Base-by-base conservation (phyloP, 2,113 vertebrate species). In the Melanotaenia duboulayi region DNA sequence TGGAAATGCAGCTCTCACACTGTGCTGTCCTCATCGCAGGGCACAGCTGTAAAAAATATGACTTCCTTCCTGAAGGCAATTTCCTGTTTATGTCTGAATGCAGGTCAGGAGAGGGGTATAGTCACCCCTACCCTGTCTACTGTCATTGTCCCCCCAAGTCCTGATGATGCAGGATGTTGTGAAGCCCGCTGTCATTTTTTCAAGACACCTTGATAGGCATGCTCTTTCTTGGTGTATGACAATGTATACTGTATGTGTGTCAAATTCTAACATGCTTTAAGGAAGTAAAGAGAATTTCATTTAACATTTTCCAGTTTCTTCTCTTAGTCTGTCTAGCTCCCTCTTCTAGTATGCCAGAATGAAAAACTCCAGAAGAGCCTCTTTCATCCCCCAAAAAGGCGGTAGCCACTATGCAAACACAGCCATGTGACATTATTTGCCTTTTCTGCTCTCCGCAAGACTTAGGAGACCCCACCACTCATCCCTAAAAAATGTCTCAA, bases 41-140 rank as follows among this genome's bases (percentile, higher is more conserved):
- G 72, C 72, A 77, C 76, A 74, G 82, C 79, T 82, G 73, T 78
- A 77, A 89, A 91, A 87, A 76, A 88, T 68, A 92, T 85, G 85
- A 90, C 92, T 92, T 94, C 92, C 92, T 90, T 90, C 90, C 88
- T 91, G 79, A 81, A 57, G 79, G 65, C 75, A 73, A 90, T 87
- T 92, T 95, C 92, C 92, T 95, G 92, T 94, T 94, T 94, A 88
- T 89, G 80, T 88, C 87, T 81, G 82, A 90, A 85, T 90, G 82
- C 85, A 71, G 85, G 87, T 90, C 91, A 88, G 78, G 67, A 87
- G 76, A 76, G 64, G 67, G 63, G 61, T 72, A 86, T 78, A 82
- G 71, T 78, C 28, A 65, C 78, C 73, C 24, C 71, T 74, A 65
- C 68, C 79, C 78, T 64, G 49, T 65, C 64, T 55, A 44, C 49